Conservation (phyloP, 2,113 vertebrate genomes). For the Anas platyrhynchos region DNA sequence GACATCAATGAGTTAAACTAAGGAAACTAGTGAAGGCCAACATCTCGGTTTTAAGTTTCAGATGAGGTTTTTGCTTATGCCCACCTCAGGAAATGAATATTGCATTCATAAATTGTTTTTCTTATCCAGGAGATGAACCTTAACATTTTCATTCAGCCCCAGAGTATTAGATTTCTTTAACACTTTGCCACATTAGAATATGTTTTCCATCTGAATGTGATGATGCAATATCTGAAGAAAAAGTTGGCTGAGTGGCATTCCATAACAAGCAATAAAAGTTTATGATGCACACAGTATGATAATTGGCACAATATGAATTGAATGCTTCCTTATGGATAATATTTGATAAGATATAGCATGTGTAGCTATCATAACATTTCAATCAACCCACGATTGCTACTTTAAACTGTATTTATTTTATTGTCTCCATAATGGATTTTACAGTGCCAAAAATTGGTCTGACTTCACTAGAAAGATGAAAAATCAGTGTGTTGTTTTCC, state of each 20-base stretch:
- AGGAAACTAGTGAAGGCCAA: conserved; percentile 80
- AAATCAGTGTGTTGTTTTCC: conserved; percentile 39
- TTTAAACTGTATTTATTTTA: conserved; percentile 78
- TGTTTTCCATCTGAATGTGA: conserved; percentile 82
- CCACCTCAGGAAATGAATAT: conserved; percentile 85
- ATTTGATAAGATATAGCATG: conserved; percentile 78
- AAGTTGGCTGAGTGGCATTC: conserved; percentile 78
- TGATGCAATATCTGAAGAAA: conserved; percentile 79
- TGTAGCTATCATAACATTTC: conserved; percentile 75
- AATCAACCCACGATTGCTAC: conserved; percentile 65
- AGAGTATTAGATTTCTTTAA: conserved; percentile 82
- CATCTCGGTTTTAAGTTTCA: conserved; percentile 76
- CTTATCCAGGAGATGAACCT: conserved; percentile 81
- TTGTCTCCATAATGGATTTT: conserved; percentile 75
- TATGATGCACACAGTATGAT: conserved; percentile 80
- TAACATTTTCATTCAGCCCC: conserved; percentile 81
- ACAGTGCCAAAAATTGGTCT: conserved; percentile 71
- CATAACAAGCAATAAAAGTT: conserved; percentile 82
- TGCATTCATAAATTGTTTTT: conserved; percentile 82
- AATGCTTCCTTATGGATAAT: conserved; percentile 80
- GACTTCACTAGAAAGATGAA: conserved; percentile 64
- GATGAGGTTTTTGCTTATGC: conserved; percentile 76
- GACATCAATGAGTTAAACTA: conserved; percentile 82
- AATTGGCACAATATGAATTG: conserved; percentile 80
- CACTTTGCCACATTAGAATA: conserved; percentile 83